Base-by-base conservation (phyloP, 2,113 vertebrate genomes). In the Phrynocephalus versicolor region DNA sequence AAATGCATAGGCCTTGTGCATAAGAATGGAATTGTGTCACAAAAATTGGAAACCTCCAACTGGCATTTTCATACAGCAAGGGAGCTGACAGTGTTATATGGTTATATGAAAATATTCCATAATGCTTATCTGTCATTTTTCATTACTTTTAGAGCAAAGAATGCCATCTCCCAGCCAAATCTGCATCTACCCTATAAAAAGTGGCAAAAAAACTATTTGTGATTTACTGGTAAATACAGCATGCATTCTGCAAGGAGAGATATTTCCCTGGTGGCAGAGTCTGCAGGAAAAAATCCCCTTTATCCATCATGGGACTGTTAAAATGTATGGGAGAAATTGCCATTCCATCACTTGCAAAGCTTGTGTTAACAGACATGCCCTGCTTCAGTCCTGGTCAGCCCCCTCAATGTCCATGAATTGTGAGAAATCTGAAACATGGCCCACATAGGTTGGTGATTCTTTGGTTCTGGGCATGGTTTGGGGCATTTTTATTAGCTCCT, bases 51-150 rank as follows among this genome's bases (percentile, higher is more conserved):
- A 4, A 21, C 14, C 62, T 21, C 19, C 45, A 86, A 85, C 69
- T 77, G 64, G 3, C 78, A 33, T n/a, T 25, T 83, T 85, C 41
- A 72, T 70, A 87, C 23, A 3, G n/a, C 21, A 3, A 25, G 8
- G 88, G 41, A 75, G 27, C 35, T 25, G 81, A 80, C 33, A 35
- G 27, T 14, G 58, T 18, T 9, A 1, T 81, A 23, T 71, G 18
- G 57, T 23, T 72, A 33, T 79, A 18, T 74, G 23, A 79, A 72
- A 39, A 39, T 12, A 12, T 87, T 89, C 39, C 87, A 16, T 88
- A 76, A 18, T 80, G 45, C 55, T 82, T 60, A 76, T 88, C 57
- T 10, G 27, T 91, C 72, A 82, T 88, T 35, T 9, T 10, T 58
- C 33, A 89, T 79, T 73, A 78, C 62, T 12, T 74, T 60, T 71